Evolutionary conservation across 2,797 vertebrate genomes (phyloP).

Genomic region (Sebastes aleutianus): DNA sequence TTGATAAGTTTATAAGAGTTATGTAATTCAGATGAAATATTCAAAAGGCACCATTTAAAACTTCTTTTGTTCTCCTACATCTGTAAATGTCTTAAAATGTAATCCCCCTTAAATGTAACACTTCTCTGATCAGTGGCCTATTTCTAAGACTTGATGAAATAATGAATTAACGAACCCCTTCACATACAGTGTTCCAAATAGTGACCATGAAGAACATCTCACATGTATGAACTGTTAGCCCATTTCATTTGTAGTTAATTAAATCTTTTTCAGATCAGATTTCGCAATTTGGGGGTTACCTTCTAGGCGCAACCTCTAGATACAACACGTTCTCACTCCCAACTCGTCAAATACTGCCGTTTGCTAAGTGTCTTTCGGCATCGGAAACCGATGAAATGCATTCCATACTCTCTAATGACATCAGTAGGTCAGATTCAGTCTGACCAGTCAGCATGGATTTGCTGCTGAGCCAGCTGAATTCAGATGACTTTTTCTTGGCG

Average conservation of each 20-base stretch:
- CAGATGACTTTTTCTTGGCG: conserved; percentile 13
- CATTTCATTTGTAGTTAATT: neutral
- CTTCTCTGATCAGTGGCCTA: neutral
- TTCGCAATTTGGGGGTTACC: too few species aligned
- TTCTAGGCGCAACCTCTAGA: too few species aligned
- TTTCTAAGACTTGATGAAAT: neutral
- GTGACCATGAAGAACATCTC: neutral
- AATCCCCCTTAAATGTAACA: neutral
- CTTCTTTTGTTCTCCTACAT: neutral
- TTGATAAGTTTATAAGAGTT: too few species aligned
- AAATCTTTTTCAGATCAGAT: too few species aligned
- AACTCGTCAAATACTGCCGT: too few species aligned
- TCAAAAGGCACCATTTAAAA: neutral
- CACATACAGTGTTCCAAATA: neutral
- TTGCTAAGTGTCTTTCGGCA: too few species aligned
- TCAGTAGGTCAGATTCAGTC: neutral
- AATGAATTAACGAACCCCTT: neutral
- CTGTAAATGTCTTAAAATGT: neutral
- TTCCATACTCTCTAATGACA: neutral
- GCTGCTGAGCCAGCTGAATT: conserved; percentile 18
- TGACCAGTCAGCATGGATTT: conserved; percentile 13
- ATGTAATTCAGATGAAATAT: conserved; percentile 2
- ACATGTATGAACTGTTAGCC: neutral
- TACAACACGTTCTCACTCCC: too few species aligned
- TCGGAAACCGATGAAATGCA: neutral